These are phyloP conservation scores for Ichneumoninae sp. DNA, from an alignment of 2,888 invertebrate genomes.

Conservation along the genomic window DNA sequence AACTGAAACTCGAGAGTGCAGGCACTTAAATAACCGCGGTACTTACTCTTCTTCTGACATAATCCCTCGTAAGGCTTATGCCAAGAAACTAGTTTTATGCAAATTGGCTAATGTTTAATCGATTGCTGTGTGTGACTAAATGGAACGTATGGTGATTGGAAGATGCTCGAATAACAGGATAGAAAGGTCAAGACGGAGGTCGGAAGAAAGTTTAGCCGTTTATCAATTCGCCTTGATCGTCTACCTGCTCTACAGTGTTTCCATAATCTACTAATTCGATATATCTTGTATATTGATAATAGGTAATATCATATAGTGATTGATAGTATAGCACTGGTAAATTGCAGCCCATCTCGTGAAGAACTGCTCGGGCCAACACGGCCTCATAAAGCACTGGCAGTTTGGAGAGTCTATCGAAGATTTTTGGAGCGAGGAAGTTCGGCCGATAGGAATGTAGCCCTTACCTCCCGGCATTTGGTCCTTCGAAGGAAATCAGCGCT, in stretches of 20 bases:
- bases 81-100: conserved; percentile 23
- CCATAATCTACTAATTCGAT: background rate
- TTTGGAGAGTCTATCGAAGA: no score
- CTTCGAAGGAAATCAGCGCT: no score
- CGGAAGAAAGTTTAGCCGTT: conserved; percentile 27
- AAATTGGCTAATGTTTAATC: conserved; percentile 14
- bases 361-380: no score
- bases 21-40: background rate
- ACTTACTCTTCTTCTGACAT: conserved; percentile 19
- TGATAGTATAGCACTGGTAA: background rate
- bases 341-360: no score
- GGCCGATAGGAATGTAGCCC: no score
- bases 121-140: background rate
- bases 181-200: conserved; percentile 5
- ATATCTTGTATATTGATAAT: background rate
- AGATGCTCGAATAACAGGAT: background rate
- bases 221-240: conserved; percentile 13
- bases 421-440: no score
- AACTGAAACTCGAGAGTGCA: background rate
- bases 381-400: no score
- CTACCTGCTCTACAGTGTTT: background rate
- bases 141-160: background rate
- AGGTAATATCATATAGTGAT: background rate
- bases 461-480: no score
- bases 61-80: conserved; percentile 6